Conservation (phyloP, 1,140 invertebrate species). For the Neuroterus valhalla region DNA sequence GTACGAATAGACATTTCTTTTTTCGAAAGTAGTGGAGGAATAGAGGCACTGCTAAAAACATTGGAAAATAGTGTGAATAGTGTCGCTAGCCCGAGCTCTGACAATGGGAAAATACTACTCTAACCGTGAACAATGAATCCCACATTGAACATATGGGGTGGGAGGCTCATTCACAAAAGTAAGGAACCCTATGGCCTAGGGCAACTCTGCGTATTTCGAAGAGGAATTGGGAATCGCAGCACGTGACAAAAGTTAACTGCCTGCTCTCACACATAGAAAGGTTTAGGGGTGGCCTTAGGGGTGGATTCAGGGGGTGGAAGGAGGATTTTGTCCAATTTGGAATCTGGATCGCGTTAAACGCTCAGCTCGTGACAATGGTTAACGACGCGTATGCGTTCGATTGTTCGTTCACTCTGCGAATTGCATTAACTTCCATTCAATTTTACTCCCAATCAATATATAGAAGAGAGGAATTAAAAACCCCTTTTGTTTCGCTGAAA, state of each 20-base stretch:
- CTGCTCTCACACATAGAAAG: not conserved
- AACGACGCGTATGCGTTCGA: constrained; percentile 6
- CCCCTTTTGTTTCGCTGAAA: not conserved
- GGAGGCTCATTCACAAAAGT: constrained; percentile 16
- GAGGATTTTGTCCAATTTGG: not conserved
- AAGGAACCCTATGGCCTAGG: not conserved
- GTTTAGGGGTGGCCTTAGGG: not conserved
- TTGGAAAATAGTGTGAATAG: too few species aligned
- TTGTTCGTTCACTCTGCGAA: not conserved
- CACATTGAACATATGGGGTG: constrained; percentile 8
- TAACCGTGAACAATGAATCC: constrained; percentile 5
- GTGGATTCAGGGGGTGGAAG: not conserved
- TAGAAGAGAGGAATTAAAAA: not conserved
- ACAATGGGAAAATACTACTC: constrained; percentile 15
- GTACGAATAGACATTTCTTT: too few species aligned
- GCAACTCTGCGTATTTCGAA: not conserved
- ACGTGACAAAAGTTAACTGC: constrained; percentile 27
- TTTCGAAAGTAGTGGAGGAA: too few species aligned
- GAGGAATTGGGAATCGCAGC: constrained; percentile 3
- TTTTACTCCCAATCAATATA: constrained; percentile 1
- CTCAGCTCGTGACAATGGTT: constrained; percentile 1
- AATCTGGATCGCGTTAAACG: constrained; percentile 19
- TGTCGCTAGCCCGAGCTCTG: too few species aligned
- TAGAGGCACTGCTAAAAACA: too few species aligned
- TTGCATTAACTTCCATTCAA: not conserved